Percentiles rank a stretch among this genome's conserved stretches.
phyloP scores from a whole-genome alignment of 2,113 vertebrate genomes.

The Urocynchramus pylzowi region DNA sequence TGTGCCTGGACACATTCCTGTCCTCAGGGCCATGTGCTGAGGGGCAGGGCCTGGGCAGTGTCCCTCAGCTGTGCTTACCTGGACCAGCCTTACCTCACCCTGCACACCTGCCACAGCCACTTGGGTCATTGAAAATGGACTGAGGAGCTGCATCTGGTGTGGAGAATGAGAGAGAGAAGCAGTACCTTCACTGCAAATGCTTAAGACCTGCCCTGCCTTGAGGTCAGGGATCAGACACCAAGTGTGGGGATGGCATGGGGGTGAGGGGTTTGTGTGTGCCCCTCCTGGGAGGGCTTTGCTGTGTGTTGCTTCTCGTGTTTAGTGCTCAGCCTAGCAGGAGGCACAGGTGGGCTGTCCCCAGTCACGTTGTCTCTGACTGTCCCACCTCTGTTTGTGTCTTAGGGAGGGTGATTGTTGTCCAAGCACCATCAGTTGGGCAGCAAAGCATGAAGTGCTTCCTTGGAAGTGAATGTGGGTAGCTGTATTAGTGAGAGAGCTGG shows the following conservation, averaged over 20 bases:
- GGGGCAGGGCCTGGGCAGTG: background rate
- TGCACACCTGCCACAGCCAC: background rate
- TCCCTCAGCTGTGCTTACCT: background rate
- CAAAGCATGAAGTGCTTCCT: background rate
- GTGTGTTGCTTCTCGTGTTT: fast-evolving
- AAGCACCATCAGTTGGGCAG: background rate
- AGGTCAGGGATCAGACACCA: background rate
- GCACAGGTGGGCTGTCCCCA: background rate
- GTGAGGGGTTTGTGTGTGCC: background rate
- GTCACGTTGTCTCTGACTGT: fast-evolving
- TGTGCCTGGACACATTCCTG: background rate
- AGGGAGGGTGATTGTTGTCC: fast-evolving
- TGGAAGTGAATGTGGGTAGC: background rate
- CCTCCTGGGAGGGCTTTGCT: background rate
- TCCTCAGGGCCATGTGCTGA: fast-evolving
- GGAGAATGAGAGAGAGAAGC: background rate
- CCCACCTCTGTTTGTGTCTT: background rate
- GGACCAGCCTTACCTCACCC: background rate
- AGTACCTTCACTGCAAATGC: background rate
- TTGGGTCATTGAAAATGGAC: fast-evolving
- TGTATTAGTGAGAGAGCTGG: background rate
- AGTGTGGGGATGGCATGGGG: background rate
- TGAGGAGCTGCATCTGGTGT: background rate
- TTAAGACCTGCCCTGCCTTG: background rate
- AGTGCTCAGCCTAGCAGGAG: background rate